These are phyloP conservation scores for Trichomycterus rosablanca DNA, from an alignment of 2,113 vertebrate species.

Conservation along the genomic window DNA sequence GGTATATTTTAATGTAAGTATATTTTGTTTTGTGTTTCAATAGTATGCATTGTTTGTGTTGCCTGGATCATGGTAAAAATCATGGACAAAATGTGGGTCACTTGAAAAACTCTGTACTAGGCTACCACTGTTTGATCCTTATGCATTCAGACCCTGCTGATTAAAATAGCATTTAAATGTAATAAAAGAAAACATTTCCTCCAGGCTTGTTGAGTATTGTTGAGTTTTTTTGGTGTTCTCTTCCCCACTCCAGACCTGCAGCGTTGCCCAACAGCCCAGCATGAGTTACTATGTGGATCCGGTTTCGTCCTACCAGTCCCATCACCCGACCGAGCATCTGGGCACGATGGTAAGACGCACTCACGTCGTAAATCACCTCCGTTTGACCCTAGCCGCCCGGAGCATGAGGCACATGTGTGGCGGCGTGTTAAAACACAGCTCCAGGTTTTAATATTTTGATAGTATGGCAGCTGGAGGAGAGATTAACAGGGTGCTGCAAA, in stretches of 20 bases:
- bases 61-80: no score
- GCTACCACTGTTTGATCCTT: no score
- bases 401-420: slow-evolving; percentile 42
- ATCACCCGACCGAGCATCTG: slow-evolving; percentile 72
- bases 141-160: no score
- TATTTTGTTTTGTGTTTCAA: no score
- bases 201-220: no score
- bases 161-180: no score
- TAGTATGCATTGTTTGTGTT: no score
- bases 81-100: no score
- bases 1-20: no score
- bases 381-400: slow-evolving; percentile 53
- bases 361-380: slow-evolving; percentile 60
- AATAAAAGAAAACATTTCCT: no score
- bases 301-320: slow-evolving; percentile 62
- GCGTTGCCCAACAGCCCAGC: slow-evolving; percentile 46
- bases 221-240: no score
- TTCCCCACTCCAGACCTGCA: slow-evolving; percentile 15
- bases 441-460: not conserved
- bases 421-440: slow-evolving; percentile 27
- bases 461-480: not conserved
- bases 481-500: not conserved
- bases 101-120: no score
- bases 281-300: slow-evolving; percentile 93
- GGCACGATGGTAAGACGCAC: slow-evolving; percentile 75